These are phyloP conservation scores for Dipodomys spectabilis DNA, from an alignment of 2,113 vertebrate species.

Conservation along the genomic window DNA sequence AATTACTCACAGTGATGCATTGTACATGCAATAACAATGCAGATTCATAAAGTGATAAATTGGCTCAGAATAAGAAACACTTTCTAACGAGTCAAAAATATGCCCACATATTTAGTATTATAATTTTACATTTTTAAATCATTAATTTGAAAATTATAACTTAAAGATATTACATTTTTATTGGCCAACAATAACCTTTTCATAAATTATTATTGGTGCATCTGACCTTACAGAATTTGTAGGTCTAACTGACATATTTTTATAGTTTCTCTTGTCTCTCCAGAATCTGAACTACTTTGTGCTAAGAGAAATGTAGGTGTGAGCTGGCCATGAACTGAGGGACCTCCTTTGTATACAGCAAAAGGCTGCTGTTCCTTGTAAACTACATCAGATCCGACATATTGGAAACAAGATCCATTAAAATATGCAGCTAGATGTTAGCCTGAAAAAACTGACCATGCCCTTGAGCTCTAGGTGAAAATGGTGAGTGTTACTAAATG, in stretches of 20 bases:
- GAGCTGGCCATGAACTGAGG: neutral
- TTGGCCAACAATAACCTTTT: neutral
- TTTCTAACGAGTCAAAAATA: neutral
- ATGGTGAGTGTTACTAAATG: neutral
- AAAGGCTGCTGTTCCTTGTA: neutral
- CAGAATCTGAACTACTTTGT: conserved; percentile 1
- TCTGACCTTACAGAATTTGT: neutral
- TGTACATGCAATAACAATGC: neutral
- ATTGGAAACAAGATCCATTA: neutral
- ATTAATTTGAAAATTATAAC: neutral
- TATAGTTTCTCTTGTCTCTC: neutral
- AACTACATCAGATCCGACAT: conserved; percentile 15
- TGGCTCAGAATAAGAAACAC: neutral
- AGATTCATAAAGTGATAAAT: neutral
- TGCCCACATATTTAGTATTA: neutral
- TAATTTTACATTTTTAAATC: neutral
- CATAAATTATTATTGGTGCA: neutral
- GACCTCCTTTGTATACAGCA: neutral
- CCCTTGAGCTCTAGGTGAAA: conserved; percentile 44
- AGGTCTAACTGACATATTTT: neutral
- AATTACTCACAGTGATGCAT: neutral
- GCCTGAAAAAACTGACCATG: conserved; percentile 45
- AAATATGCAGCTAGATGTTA: conserved; percentile 54
- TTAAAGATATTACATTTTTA: neutral
- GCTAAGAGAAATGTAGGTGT: conserved; percentile 7